Evolutionary conservation across 2,888 invertebrate species (phyloP), one percentile per base, ranked within the genome.

Genomic region (Amiota mariae): DNA sequence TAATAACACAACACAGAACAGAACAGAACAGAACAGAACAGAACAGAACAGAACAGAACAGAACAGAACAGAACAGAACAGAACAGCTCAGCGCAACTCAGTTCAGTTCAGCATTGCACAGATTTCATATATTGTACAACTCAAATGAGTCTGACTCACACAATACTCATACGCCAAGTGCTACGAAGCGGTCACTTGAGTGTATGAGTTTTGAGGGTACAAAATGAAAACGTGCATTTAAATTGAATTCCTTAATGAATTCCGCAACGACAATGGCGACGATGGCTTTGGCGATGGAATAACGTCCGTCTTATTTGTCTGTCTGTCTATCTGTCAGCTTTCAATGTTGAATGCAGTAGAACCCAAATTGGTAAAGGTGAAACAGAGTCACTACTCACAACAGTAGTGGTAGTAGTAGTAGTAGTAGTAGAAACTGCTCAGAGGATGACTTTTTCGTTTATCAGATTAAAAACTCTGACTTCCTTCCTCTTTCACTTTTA

Each of bases 171-270:
- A 79, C 80, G 81, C 74, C 73, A 70, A 74, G 73, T 74, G 73
- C 73, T 36, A 74, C 64, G 77, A 73, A 72, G 72, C 71, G 76
- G 76, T 46, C n/a, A 20, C 13, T 24, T 64, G 24, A 13, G 47
- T 10, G 46, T 66, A 6, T 54, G 54, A 54, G 3, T 54, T n/a
- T 8, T 54, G 3, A 54, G n/a, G n/a, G 54, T 54, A 15, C 54
- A 59, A 73, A 81, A 81, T 83, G 83, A 79, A 82, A 81, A 80
- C 79, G 81, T 80, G 80, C 80, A 84, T 83, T 82, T 84, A 82
- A 84, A 83, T 84, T 82, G 83, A 84, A 83, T 83, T 84, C 80
- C 83, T 80, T 82, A 83, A 84, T 84, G 82, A 84, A 82, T 81
- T 81, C 80, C 74, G 71, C 76, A 77, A 36, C 79, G 78, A 79